phyloP scores from a whole-genome alignment of 2,888 invertebrate genomes.

The Punctoribates punctum region DNA sequence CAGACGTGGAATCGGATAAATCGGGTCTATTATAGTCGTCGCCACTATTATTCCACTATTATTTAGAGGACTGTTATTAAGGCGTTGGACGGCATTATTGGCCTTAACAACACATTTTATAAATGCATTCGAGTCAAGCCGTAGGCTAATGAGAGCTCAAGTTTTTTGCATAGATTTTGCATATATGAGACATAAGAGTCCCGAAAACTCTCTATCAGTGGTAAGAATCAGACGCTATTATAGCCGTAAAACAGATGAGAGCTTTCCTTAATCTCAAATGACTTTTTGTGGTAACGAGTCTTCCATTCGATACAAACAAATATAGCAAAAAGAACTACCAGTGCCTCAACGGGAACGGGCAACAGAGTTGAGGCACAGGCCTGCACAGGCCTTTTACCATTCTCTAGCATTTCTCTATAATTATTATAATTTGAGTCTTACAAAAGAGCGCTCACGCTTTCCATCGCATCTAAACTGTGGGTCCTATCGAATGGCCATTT shows the following conservation, averaged over 20 bases:
- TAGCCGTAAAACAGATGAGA: constrained; percentile 14
- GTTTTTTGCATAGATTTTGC: constrained; percentile 35
- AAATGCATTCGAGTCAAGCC: constrained; percentile 23
- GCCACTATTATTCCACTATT: constrained; percentile 32
- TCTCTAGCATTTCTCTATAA: constrained; percentile 10
- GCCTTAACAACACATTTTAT: constrained; percentile 35
- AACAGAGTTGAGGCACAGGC: no score
- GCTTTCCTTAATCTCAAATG: background rate
- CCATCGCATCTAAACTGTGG: constrained; percentile 1
- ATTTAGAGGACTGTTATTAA: constrained; percentile 37
- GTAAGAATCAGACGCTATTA: background rate
- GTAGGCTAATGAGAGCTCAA: constrained; percentile 22
- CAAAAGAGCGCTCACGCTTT: constrained; percentile 32
- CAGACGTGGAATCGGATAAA: background rate
- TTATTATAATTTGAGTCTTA: constrained; percentile 35
- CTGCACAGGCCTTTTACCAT: background rate
- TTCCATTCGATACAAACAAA: background rate
- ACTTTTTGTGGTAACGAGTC: constrained; percentile 2
- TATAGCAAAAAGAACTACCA: background rate
- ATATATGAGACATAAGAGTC: constrained; percentile 14
- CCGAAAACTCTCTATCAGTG: constrained; percentile 20
- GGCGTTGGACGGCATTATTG: constrained; percentile 34
- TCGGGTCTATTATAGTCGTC: constrained; percentile 33
- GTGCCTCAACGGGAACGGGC: background rate
- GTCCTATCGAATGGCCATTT: constrained; percentile 21